Evolutionary conservation across 2,888 invertebrate species (phyloP).

Genomic region (Luffia ferchaultella): DNA sequence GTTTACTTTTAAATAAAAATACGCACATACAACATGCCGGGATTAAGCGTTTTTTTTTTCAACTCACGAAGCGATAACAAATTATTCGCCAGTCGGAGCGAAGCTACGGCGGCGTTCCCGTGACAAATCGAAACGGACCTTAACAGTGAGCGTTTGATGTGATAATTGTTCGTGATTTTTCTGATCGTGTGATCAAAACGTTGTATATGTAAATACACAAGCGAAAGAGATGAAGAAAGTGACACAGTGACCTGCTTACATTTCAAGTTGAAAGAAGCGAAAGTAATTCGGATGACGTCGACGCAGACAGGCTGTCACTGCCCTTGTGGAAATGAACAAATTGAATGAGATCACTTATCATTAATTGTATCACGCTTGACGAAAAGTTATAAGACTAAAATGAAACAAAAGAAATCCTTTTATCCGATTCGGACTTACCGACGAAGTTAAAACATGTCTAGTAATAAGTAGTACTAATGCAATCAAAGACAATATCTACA

Average conservation of each 20-base stretch:
- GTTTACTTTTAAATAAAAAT: constrained; percentile 30
- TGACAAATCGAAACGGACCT: constrained; percentile 1
- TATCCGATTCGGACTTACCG: too few relatives aligned
- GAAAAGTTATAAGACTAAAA: too few relatives aligned
- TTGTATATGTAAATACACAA: not conserved
- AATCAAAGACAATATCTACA: not conserved
- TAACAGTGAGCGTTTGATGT: constrained; percentile 6
- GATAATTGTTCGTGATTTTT: constrained; percentile 8
- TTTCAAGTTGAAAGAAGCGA: constrained; percentile 34
- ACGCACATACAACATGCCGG: constrained; percentile 22
- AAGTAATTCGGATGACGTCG: constrained; percentile 36
- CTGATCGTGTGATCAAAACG: not conserved
- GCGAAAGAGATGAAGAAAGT: constrained; percentile 37
- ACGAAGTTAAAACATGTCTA: too few relatives aligned
- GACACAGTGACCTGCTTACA: constrained; percentile 43
- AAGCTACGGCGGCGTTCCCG: not conserved
- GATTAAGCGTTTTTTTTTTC: constrained; percentile 30
- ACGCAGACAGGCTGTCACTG: not conserved
- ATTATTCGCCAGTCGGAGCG: too few relatives aligned
- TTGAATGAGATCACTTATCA: constrained; percentile 4
- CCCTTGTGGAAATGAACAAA: constrained; percentile 6
- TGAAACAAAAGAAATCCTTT: too few relatives aligned
- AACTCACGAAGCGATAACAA: not conserved
- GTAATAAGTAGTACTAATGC: too few relatives aligned
- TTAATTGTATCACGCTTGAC: too few relatives aligned